Base-by-base conservation (phyloP, 2,797 vertebrate genomes). In the Orestias chungarensis region DNA sequence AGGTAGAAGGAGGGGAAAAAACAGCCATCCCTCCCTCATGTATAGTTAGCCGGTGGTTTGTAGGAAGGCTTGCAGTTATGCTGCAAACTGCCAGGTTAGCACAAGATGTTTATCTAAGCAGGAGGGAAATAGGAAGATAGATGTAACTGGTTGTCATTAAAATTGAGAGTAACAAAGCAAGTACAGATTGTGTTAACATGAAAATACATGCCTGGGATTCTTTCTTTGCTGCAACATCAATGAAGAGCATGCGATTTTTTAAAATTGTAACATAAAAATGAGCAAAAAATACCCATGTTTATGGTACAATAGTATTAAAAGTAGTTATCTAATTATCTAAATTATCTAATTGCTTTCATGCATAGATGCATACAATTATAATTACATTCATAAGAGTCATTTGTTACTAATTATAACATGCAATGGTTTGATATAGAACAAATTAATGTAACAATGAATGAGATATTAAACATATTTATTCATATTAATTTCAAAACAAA, bases 81-180 rank as follows among this genome's bases (percentile, higher is more conserved):
- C 67, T 29, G 71, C 74, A 62, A 82, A 68, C 49, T 47, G 68
- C 52, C 65, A 46, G 72, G 70, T 82, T 64, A 55, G 76, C 73
- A 80, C 50, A 46, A 59, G 55, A 54, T 67, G 62, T 59, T 70
- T 4, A 43, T 44, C 18, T 49, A 35, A 52, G 7, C 85, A 73
- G 46, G 8, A 3, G 80, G 87, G 81, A 85, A 77, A 88, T 81
- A 54, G 84, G 27, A 66, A 0, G 9, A 49, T 61, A 14, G 18
- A 18, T 3, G 0, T 27, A 71, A 70, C 59, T 59, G 27, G n/a
- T 68, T 71, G 79, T 78, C 77, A 74, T 77, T 87, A 68, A 55
- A 35, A 66, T 75, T 25, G 64, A 54, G 49, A 62, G 57, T 14
- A 31, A 76, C 71, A 54, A 66, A 33, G 25, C 29, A 20, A 65